Evolutionary conservation across 2,888 invertebrate species (phyloP), one percentile per base, ranked within the genome.

Genomic region (Microctonus aethiopoides): DNA sequence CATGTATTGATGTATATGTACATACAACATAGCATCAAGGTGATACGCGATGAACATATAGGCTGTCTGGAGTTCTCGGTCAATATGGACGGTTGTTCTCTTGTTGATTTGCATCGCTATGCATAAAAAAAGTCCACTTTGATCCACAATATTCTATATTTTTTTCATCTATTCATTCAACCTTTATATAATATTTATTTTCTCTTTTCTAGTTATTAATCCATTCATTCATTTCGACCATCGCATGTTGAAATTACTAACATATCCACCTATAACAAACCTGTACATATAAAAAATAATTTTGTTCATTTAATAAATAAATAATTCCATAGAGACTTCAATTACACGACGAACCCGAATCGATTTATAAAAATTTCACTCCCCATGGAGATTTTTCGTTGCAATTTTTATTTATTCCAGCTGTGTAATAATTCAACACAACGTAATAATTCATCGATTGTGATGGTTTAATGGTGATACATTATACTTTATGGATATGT

Each of bases 401-500:
- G 39, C 54, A 54, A 65, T 46, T 46, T 16, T 46, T 46, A 74
- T 75, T 73, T 70, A 52, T 63, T 68, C 72, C 68, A 72, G 74
- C 4, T 67, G 41, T 65, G 22, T 70, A 70, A 72, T 65, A 69
- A 62, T n/a, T n/a, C n/a, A n/a, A n/a, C n/a, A n/a, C n/a, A n/a
- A 66, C 61, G 67, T 72, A 74, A 78, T 77, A 78, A 77, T 72
- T 78, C 74, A 79, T 69, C 77, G 75, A 75, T 74, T 72, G 73
- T 70, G 68, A 68, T 61, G 74, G 76, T 46, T 46, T 79, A 76
- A 80, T 75, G 72, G 71, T 76, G 73, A 79, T 78, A 69, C 75
- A 78, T 80, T 76, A 75, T 76, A n/a, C n/a, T n/a, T n/a, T n/a
- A n/a, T n/a, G n/a, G n/a, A n/a, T n/a, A n/a, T n/a, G n/a, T n/a